Evolutionary conservation across 1,140 invertebrate species (phyloP).

Genomic region (Anagrus nilaparvatae): DNA sequence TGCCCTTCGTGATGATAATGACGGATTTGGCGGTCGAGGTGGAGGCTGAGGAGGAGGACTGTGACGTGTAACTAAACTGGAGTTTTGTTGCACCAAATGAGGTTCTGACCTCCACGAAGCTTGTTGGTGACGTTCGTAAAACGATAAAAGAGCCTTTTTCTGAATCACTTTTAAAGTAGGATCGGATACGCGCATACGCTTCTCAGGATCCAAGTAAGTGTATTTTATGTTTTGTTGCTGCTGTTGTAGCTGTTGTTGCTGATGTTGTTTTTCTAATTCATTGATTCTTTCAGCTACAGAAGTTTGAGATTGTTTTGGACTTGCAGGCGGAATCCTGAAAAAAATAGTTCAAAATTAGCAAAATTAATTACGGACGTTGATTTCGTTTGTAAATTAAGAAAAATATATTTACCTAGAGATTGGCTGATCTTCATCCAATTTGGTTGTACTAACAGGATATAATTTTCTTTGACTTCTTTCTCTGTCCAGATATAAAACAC

Average conservation of each 20-base stretch:
- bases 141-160: slow-evolving; percentile 75
- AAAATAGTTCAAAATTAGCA: neutral
- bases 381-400: neutral
- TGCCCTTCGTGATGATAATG: slow-evolving; percentile 49
- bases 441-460: slow-evolving; percentile 34
- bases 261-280: slow-evolving; percentile 54
- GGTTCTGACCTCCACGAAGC: slow-evolving; percentile 54
- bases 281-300: slow-evolving; percentile 68
- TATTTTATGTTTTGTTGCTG: slow-evolving; percentile 48
- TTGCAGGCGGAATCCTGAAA: slow-evolving; percentile 28
- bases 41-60: slow-evolving; percentile 22
- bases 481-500: slow-evolving; percentile 57
- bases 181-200: slow-evolving; percentile 62
- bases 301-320: slow-evolving; percentile 42
- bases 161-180: slow-evolving; percentile 76
- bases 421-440: slow-evolving; percentile 19
- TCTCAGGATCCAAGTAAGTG: slow-evolving; percentile 65
- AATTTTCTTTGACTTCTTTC: slow-evolving; percentile 35
- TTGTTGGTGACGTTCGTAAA: slow-evolving; percentile 68
- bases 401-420: slow-evolving; percentile 3
- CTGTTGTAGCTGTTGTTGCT: slow-evolving; percentile 26
- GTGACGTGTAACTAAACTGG: slow-evolving; percentile 16
- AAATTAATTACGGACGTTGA: no score
- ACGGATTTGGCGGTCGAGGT: slow-evolving; percentile 44
- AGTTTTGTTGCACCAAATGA: slow-evolving; percentile 41